A percentile compares a stretch with the other conserved stretches of the same genome.
phyloP scores from a whole-genome alignment of 2,888 invertebrate species.

The Andrena bicolor region DNA sequence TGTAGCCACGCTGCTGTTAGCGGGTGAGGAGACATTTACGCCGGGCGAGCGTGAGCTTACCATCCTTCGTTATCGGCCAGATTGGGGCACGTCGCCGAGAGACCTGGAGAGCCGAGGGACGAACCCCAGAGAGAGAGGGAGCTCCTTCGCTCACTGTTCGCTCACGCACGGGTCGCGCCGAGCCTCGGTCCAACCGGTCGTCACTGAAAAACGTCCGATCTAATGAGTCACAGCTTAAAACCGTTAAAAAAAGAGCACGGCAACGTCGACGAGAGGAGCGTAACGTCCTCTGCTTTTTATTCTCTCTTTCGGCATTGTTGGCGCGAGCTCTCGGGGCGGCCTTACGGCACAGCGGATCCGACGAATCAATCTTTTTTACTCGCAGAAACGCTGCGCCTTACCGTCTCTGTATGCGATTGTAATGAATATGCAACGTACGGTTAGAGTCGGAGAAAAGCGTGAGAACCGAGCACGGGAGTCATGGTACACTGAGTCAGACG shows the following conservation, averaged over 20 bases:
- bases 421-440: slow-evolving; percentile 35
- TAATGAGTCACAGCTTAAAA: slow-evolving; percentile 47
- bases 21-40: slow-evolving; percentile 68
- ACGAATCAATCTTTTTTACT: not conserved
- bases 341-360: not conserved
- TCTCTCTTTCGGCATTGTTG: not conserved
- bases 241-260: slow-evolving; percentile 36
- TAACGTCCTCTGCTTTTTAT: not conserved
- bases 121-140: not conserved
- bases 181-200: slow-evolving; percentile 42
- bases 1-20: slow-evolving; percentile 61
- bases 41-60: slow-evolving; percentile 80
- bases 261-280: not conserved
- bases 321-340: not conserved
- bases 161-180: not conserved
- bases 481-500: slow-evolving; percentile 65
- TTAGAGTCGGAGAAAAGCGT: slow-evolving; percentile 60
- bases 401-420: slow-evolving; percentile 9
- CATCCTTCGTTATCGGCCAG: slow-evolving; percentile 76
- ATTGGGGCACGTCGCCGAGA: slow-evolving; percentile 30
- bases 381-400: not conserved
- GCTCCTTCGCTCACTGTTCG: slow-evolving; percentile 20
- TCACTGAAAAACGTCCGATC: slow-evolving; percentile 48
- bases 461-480: slow-evolving; percentile 63
- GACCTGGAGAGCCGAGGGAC: slow-evolving; percentile 22